Percentiles rank a stretch among this genome's conserved stretches.
phyloP scores from a whole-genome alignment of 2,113 vertebrate species.

The Bombycilla garrulus region DNA sequence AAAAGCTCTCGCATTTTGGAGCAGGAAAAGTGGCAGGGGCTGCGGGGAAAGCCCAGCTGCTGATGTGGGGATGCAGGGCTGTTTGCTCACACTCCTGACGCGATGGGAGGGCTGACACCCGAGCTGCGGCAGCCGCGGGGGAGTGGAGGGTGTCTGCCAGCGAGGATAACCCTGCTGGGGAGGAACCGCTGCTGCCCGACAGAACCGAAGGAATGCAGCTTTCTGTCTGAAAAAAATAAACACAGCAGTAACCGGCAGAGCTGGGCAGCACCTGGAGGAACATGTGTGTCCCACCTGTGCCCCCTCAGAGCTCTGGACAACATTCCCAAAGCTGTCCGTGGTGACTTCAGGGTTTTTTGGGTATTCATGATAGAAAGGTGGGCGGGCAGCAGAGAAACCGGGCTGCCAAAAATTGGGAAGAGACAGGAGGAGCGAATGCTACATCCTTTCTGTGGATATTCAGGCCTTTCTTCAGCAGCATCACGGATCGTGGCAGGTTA shows the following conservation, averaged over 20 bases:
- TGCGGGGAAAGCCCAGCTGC: not conserved
- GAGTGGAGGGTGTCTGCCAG: not conserved
- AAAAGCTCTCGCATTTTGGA: not conserved
- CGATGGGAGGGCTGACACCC: not conserved
- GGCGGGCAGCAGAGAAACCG: not conserved
- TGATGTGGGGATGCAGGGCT: not conserved
- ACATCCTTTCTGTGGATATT: not conserved
- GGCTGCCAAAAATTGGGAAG: not conserved
- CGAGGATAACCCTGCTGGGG: not conserved
- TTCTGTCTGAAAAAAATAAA: not conserved
- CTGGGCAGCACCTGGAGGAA: not conserved
- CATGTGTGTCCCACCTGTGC: not conserved
- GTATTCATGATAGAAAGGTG: not conserved
- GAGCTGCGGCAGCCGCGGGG: not conserved
- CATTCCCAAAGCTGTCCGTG: not conserved
- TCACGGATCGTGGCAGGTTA: not conserved
- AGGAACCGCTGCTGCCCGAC: not conserved
- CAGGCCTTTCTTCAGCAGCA: not conserved
- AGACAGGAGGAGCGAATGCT: not conserved
- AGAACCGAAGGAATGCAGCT: not conserved
- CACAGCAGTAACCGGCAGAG: not conserved
- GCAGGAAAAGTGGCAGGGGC: not conserved
- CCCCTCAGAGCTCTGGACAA: not conserved
- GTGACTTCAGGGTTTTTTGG: not conserved
- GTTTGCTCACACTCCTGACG: fast-evolving